These are phyloP conservation scores for Myotis pilosus DNA, from an alignment of 2,797 vertebrate genomes.

Conservation along the genomic window DNA sequence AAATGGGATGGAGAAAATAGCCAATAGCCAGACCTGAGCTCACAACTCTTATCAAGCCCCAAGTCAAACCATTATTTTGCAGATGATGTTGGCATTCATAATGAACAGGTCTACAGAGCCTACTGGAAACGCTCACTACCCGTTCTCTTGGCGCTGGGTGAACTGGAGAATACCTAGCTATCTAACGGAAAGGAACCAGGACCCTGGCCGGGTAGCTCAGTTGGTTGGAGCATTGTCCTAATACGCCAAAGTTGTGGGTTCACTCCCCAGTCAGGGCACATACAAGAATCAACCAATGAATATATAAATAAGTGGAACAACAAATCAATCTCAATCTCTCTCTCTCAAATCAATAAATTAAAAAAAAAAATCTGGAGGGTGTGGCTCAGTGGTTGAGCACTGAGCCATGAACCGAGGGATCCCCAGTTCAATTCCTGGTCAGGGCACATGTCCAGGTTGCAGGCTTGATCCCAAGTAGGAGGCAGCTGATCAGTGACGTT, in stretches of 20 bases:
- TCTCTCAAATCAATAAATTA: too few relatives aligned
- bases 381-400: too few relatives aligned
- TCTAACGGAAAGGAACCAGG: neutral
- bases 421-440: too few relatives aligned
- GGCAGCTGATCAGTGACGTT: too few relatives aligned
- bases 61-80: constrained; percentile 34
- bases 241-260: neutral
- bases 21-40: constrained; percentile 13
- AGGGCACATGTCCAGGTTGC: too few relatives aligned
- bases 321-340: neutral
- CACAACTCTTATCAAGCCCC: neutral
- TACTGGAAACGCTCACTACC: neutral
- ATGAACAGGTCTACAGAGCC: neutral
- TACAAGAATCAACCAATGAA: neutral
- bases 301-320: neutral
- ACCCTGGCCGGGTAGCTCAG: neutral
- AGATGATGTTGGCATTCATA: neutral
- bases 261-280: neutral
- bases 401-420: too few relatives aligned
- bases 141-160: neutral
- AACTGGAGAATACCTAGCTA: neutral
- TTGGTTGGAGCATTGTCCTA: neutral
- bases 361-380: too few relatives aligned
- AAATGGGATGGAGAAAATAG: neutral
- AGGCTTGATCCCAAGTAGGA: too few relatives aligned